Percentiles rank a stretch among this genome's conserved stretches.
phyloP scores from a whole-genome alignment of 2,888 invertebrate genomes.

The Agrenia bidenticulata region DNA sequence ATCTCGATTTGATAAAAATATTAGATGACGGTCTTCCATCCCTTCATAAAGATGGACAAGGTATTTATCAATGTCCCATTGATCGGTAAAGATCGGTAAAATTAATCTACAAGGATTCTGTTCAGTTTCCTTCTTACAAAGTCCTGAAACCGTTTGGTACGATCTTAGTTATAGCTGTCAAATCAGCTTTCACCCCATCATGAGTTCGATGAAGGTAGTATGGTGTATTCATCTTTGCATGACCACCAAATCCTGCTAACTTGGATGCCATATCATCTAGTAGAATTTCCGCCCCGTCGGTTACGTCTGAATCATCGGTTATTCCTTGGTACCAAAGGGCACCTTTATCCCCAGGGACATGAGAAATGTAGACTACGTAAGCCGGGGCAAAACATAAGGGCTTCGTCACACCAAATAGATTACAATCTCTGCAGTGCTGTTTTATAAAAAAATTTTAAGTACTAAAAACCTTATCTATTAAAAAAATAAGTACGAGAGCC shows the following conservation, averaged over 20 bases:
- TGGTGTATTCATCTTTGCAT: slow-evolving; percentile 14
- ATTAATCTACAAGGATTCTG: too few species aligned
- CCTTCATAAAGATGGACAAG: too few species aligned
- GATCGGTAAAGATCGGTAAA: too few species aligned
- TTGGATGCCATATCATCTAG: slow-evolving; percentile 19
- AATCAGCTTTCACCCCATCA: slow-evolving; percentile 48
- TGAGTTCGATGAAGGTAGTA: slow-evolving; percentile 42
- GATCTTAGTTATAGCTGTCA: slow-evolving; percentile 39
- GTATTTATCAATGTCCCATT: too few species aligned
- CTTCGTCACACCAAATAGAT: slow-evolving; percentile 37
- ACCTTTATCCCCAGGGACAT: slow-evolving; percentile 43
- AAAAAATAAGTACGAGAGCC: too few species aligned
- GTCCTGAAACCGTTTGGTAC: not conserved
- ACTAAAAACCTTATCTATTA: too few species aligned
- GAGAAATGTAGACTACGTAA: slow-evolving; percentile 48
- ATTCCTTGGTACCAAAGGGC: slow-evolving; percentile 38
- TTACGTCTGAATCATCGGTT: slow-evolving; percentile 41
- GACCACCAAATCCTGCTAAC: not conserved
- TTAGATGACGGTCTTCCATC: not conserved
- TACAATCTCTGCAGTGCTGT: slow-evolving; percentile 47
- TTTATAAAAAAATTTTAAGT: not conserved
- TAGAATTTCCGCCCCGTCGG: slow-evolving; percentile 31
- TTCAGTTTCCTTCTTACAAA: not conserved
- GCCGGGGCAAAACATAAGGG: slow-evolving; percentile 45
- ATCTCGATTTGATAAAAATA: not conserved